Evolutionary conservation across 2,797 vertebrate species (phyloP), one percentile per base, ranked within the genome.

Genomic region (Coccyzus lansbergi): DNA sequence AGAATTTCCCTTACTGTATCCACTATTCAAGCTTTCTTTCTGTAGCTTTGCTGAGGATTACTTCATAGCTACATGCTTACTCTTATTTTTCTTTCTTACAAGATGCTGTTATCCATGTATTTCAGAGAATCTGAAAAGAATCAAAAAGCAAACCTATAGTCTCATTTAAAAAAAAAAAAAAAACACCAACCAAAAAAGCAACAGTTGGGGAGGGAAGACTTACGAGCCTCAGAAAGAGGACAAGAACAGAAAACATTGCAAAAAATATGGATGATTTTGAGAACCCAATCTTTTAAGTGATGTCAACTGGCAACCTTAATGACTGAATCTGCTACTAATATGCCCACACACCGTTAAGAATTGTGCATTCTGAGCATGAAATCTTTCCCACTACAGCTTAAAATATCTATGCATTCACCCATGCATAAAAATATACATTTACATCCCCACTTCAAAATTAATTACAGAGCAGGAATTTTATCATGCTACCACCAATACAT

Each of bases 251-350:
- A 90, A 88, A 80, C 38, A 84, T 33, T 46, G 62, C 53, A 55
- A 83, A 83, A 92, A 84, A 63, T 5, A 13, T 67, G 56, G 74
- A 38, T 22, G 49, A 56, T 70, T 91, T 86, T 52, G 44, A 76
- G 52, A 85, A 15, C 10, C 55, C 51, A 92, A 38, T 34, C 36
- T 59, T 84, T 88, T 68, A 80, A 1, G 1, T 55, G 55, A 86
- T 0, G 22, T 56, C 77, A 82, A 67, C 17, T 49, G n/a, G 64
- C 68, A 94, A 79, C 24, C 36, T 71, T 86, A 90, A 67, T 10
- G 12, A 83, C 56, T 49, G 31, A 60, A 85, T 72, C 63, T 90
- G 78, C 86, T 85, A 94, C 67, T 83, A 79, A 95, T 94, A 84
- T 10, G 63, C 77, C 87, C 93, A 59, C 55, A 31, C 33, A 55